A percentile compares a stretch with the other conserved stretches of the same genome.
Evolutionary conservation across 1,140 invertebrate species (phyloP).

Genomic region (Arctopsyche grandis): DNA sequence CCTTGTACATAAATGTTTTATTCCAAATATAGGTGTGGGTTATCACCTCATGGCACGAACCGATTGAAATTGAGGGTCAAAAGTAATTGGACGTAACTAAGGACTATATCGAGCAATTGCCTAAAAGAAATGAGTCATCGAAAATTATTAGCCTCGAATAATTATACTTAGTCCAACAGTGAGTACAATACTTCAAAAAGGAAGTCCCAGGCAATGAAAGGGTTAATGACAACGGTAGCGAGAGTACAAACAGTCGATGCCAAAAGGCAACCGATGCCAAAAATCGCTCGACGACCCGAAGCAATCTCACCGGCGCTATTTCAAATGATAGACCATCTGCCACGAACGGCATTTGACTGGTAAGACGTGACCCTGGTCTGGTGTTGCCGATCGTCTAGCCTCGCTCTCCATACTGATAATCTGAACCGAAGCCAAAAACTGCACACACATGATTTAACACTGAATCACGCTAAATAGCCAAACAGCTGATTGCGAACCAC

Average conservation of each 20-base stretch:
- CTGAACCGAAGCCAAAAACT: conserved; percentile 13
- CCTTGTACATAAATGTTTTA: too few relatives aligned
- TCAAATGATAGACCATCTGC: conserved; percentile 16
- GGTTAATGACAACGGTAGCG: background rate
- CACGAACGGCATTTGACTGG: background rate
- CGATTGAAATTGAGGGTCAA: too few relatives aligned
- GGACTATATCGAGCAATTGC: too few relatives aligned
- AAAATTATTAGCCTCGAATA: background rate
- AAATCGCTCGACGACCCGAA: background rate
- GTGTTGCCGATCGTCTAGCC: conserved; percentile 1
- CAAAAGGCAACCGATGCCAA: background rate
- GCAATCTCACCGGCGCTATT: background rate
- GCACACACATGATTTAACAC: background rate
- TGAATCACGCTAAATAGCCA: background rate
- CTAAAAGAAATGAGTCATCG: background rate
- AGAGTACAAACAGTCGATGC: too few relatives aligned
- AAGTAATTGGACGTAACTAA: too few relatives aligned
- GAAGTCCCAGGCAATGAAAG: background rate
- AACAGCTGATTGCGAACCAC: background rate
- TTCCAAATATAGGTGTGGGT: too few relatives aligned
- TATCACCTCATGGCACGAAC: too few relatives aligned
- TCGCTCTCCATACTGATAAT: conserved; percentile 24
- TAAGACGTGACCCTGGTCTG: conserved; percentile 22
- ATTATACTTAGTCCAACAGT: background rate
- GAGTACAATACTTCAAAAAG: too few relatives aligned